These are phyloP conservation scores for Hydraecia micacea DNA, from an alignment of 2,888 invertebrate species.

Conservation along the genomic window DNA sequence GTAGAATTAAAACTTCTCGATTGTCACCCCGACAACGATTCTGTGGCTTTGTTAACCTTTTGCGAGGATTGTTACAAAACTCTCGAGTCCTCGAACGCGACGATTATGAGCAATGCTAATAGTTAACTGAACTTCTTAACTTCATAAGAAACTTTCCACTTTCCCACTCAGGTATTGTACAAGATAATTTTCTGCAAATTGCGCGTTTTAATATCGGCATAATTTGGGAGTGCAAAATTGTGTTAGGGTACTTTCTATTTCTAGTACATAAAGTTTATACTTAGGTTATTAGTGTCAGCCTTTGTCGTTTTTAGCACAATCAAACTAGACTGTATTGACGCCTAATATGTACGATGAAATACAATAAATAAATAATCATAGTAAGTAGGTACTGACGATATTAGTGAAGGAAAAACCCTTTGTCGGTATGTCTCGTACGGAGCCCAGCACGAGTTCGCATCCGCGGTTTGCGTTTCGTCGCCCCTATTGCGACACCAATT, in stretches of 20 bases:
- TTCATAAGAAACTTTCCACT: conserved; percentile 62
- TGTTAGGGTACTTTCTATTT: background rate
- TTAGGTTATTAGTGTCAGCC: background rate
- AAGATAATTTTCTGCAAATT: conserved; percentile 63
- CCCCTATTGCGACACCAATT: conserved; percentile 73
- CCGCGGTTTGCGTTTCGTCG: conserved; percentile 66
- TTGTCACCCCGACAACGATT: conserved; percentile 68
- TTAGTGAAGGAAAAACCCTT: conserved; percentile 51
- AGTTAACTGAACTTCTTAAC: conserved; percentile 69
- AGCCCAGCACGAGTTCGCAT: conserved; percentile 35
- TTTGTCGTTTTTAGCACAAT: background rate
- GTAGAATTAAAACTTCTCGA: conserved; percentile 71
- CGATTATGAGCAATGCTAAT: conserved; percentile 75
- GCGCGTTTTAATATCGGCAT: conserved; percentile 40
- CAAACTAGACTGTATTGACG: background rate
- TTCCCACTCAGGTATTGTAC: conserved; percentile 63
- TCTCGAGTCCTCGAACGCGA: conserved; percentile 67
- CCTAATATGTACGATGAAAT: background rate
- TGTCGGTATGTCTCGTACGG: conserved; percentile 32
- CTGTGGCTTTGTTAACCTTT: conserved; percentile 72
- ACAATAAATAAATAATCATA: background rate
- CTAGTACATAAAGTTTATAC: background rate
- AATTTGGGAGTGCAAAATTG: background rate
- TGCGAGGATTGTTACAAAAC: conserved; percentile 68
- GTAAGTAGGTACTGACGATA: conserved; percentile 3